phyloP scores from a whole-genome alignment of 2,113 vertebrate genomes.

The Xyrauchen texanus region DNA sequence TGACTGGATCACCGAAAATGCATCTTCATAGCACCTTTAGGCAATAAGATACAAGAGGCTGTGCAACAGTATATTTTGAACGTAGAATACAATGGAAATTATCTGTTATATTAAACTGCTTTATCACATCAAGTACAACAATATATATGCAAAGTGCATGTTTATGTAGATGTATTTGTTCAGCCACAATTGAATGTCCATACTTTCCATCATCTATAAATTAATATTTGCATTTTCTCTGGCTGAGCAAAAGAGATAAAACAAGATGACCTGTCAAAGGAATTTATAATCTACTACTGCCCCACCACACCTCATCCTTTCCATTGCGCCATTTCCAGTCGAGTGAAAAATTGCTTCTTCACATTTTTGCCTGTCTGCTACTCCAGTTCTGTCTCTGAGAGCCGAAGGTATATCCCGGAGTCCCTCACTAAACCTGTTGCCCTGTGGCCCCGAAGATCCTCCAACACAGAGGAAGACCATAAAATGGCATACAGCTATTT shows the following conservation, averaged over 20 bases:
- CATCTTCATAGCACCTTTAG: too few species aligned
- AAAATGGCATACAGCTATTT: conserved; percentile 63
- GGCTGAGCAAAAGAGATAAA: conserved; percentile 2
- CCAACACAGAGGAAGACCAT: conserved; percentile 55
- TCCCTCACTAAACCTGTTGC: conserved; percentile 7
- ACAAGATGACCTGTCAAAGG: conserved; percentile 23
- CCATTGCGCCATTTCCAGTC: conserved; percentile 13
- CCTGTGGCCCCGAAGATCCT: conserved; percentile 30
- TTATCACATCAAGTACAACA: background rate
- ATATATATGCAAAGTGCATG: background rate
- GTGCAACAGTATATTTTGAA: too few species aligned
- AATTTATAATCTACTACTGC: conserved; percentile 10
- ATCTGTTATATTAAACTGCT: too few species aligned
- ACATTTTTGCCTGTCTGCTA: conserved; percentile 14
- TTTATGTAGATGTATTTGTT: conserved; percentile 1
- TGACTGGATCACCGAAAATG: too few species aligned
- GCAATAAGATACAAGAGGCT: too few species aligned
- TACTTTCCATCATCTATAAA: conserved; percentile 15
- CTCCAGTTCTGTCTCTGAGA: background rate
- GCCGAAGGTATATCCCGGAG: conserved; percentile 24
- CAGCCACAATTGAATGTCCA: background rate
- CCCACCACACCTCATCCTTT: background rate
- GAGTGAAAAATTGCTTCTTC: conserved; percentile 31
- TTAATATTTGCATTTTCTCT: conserved; percentile 15
- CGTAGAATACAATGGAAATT: too few species aligned